Percentiles rank a stretch among this genome's conserved stretches.
phyloP scores from a whole-genome alignment of 2,888 invertebrate genomes.

The Chrysopilus asiliformis region DNA sequence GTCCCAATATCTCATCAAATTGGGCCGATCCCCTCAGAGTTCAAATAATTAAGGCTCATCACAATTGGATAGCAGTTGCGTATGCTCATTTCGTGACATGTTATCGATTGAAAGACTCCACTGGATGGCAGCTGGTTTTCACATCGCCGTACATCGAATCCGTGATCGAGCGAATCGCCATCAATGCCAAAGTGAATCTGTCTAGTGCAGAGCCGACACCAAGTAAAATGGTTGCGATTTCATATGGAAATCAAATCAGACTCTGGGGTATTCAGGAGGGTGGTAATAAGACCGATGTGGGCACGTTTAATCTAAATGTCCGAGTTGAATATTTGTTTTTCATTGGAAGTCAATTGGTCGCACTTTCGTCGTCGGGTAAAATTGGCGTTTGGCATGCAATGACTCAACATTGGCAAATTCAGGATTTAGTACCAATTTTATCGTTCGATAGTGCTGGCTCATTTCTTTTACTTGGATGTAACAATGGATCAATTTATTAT shows the following conservation, averaged over 20 bases:
- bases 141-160: slow-evolving; percentile 85
- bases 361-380: slow-evolving; percentile 80
- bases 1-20: slow-evolving; percentile 36
- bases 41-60: slow-evolving; percentile 89
- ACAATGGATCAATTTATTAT: slow-evolving; percentile 93
- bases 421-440: slow-evolving; percentile 88
- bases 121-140: slow-evolving; percentile 92
- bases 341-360: slow-evolving; percentile 96
- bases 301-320: slow-evolving; percentile 81
- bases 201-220: slow-evolving; percentile 42
- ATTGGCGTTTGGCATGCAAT: slow-evolving; percentile 99
- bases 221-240: slow-evolving; percentile 71
- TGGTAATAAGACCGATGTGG: slow-evolving; percentile 60
- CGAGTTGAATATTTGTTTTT: slow-evolving; percentile 93
- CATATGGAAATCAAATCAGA: slow-evolving; percentile 60
- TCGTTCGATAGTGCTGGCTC: slow-evolving; percentile 96
- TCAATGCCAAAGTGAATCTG: slow-evolving; percentile 53
- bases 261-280: slow-evolving; percentile 71
- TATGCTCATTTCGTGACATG: slow-evolving; percentile 93
- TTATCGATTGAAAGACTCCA: slow-evolving; percentile 87
- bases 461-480: slow-evolving; percentile 86
- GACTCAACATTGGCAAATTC: slow-evolving; percentile 97
- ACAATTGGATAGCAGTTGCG: slow-evolving; percentile 95
- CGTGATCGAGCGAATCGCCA: slow-evolving; percentile 80
- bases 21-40: slow-evolving; percentile 81